Percentiles rank a stretch among this genome's conserved stretches.
Evolutionary conservation across 2,888 invertebrate species (phyloP).

Genomic region (Noctua janthina): DNA sequence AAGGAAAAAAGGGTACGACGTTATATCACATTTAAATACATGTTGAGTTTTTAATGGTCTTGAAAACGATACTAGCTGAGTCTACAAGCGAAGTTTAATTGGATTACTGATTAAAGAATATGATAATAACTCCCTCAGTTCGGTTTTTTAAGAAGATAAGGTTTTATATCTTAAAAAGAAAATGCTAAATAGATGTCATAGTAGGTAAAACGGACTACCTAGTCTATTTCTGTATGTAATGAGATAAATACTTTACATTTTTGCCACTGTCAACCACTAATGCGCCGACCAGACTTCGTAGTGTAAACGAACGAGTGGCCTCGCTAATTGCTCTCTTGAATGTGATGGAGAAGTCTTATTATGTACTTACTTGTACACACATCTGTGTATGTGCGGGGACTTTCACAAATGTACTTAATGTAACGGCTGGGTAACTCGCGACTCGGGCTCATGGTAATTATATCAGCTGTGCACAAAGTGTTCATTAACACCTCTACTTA

Average conservation of each 20-base stretch:
- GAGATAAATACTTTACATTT: neutral
- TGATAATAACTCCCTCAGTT: neutral
- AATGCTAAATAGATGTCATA: neutral
- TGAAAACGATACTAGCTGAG: neutral
- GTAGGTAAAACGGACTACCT: neutral
- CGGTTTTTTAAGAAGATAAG: neutral
- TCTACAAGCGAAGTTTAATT: neutral
- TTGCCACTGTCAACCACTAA: slow-evolving; percentile 39
- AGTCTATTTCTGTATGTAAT: neutral
- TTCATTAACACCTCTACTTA: slow-evolving; percentile 61
- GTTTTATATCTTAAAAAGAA: neutral
- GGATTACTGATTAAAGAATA: neutral
- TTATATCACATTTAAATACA: slow-evolving; percentile 38
- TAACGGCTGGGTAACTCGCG: slow-evolving; percentile 53
- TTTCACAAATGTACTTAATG: slow-evolving; percentile 63
- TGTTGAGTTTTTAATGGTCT: slow-evolving; percentile 36
- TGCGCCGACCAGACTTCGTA: slow-evolving; percentile 31
- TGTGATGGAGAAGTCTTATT: slow-evolving; percentile 58
- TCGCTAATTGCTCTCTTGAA: slow-evolving; percentile 63
- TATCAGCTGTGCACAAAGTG: slow-evolving; percentile 65
- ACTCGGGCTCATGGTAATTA: slow-evolving; percentile 58
- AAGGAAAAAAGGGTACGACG: slow-evolving; percentile 44
- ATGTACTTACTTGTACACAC: slow-evolving; percentile 44
- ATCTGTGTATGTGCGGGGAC: slow-evolving; percentile 45
- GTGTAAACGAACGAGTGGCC: slow-evolving; percentile 45